Conservation (phyloP, 2,113 vertebrate species). For the Cyphomyrus plagiostoma region DNA sequence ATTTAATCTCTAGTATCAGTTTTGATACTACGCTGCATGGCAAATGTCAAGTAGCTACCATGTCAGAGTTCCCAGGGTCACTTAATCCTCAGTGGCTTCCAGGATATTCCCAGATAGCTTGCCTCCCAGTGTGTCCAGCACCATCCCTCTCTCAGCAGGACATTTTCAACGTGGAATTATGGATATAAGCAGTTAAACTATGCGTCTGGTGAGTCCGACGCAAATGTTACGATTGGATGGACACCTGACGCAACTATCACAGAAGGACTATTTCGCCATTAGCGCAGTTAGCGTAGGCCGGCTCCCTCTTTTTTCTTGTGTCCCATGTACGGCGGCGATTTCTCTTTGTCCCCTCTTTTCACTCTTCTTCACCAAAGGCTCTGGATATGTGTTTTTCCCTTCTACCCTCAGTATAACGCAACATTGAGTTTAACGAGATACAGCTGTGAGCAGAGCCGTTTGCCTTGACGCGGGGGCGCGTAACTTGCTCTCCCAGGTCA, state of each 20-base stretch:
- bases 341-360: background rate
- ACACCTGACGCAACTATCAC: background rate
- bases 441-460: constrained; percentile 15
- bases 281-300: constrained; percentile 23
- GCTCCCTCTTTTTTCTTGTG: constrained; percentile 5
- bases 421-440: constrained; percentile 27
- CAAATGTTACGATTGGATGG: background rate
- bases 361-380: background rate
- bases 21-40: background rate
- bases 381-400: background rate
- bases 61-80: background rate
- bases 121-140: background rate
- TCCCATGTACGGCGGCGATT: background rate
- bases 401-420: constrained; percentile 18
- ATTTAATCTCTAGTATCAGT: background rate
- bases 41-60: background rate
- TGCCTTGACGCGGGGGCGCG: background rate
- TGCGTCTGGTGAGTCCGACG: background rate
- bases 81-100: background rate
- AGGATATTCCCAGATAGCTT: background rate
- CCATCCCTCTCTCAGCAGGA: background rate
- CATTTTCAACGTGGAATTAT: background rate
- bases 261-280: constrained; percentile 27
- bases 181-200: background rate
- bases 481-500: background rate